Percentiles rank a stretch among this genome's conserved stretches.
These are phyloP conservation scores for Chesias legatella DNA, from an alignment of 2,888 invertebrate genomes.

Conservation along the genomic window DNA sequence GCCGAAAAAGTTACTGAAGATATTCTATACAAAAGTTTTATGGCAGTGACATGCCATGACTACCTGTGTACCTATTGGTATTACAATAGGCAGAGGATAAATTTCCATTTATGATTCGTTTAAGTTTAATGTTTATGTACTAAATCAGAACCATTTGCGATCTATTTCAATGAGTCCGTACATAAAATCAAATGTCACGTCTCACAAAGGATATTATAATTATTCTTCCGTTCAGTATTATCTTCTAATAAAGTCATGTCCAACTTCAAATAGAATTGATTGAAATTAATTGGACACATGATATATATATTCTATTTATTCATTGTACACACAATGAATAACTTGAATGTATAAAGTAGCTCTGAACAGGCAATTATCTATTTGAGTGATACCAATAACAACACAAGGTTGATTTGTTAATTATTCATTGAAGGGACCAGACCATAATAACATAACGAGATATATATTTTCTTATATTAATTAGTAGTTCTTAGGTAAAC, in stretches of 20 bases:
- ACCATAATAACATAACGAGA: constrained; percentile 10
- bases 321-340: constrained; percentile 20
- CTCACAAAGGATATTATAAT: constrained; percentile 3
- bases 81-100: no score
- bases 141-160: no score
- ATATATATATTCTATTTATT: constrained; percentile 20
- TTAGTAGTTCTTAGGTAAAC: no score
- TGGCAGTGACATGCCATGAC: no score
- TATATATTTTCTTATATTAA: no score
- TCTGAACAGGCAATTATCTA: constrained; percentile 16
- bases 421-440: constrained; percentile 13
- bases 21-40: no score
- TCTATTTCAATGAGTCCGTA: no score
- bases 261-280: constrained; percentile 24
- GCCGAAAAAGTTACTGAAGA: no score
- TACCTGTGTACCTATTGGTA: no score
- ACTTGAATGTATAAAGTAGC: constrained; percentile 16
- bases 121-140: no score
- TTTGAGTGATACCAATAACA: constrained; percentile 5
- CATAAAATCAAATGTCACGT: constrained; percentile 11
- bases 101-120: no score
- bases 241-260: constrained; percentile 26
- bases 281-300: constrained; percentile 26
- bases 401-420: neutral
- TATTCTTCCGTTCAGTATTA: constrained; percentile 23